Conservation (phyloP, 1,140 invertebrate species). For the Drosophila bipectinata region DNA sequence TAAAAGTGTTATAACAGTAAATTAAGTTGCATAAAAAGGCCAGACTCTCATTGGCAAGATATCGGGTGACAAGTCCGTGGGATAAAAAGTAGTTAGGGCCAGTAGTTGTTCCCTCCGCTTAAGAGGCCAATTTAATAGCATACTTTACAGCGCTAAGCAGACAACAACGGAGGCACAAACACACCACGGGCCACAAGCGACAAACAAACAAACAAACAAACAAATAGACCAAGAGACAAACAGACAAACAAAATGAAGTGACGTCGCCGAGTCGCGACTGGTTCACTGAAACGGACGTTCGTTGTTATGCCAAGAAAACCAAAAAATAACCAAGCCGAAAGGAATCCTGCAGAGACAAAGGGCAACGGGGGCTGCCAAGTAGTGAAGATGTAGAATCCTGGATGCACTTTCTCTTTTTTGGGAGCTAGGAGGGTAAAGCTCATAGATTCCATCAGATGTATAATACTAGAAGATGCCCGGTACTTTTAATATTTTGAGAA, state of each 20-base stretch:
- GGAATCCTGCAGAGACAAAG: slow-evolving; percentile 52
- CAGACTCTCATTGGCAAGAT: slow-evolving; percentile 30
- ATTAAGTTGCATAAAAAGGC: slow-evolving; percentile 76
- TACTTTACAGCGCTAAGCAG: slow-evolving; percentile 80
- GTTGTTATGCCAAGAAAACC: slow-evolving; percentile 79
- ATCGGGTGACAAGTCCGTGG: slow-evolving; percentile 60
- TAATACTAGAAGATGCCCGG: background rate
- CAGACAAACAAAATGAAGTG: slow-evolving; percentile 81
- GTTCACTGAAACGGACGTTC: slow-evolving; percentile 68
- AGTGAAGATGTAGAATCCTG: background rate
- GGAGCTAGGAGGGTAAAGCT: too few species aligned
- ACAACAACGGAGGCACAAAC: slow-evolving; percentile 41
- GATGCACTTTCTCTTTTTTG: slow-evolving; percentile 1
- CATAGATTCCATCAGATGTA: too few species aligned
- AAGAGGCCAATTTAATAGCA: slow-evolving; percentile 79
- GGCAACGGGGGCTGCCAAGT: background rate
- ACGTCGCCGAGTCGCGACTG: slow-evolving; percentile 60
- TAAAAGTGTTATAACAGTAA: slow-evolving; percentile 61
- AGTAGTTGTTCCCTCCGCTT: slow-evolving; percentile 32
- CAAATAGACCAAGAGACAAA: slow-evolving; percentile 38
- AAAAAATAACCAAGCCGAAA: slow-evolving; percentile 51
- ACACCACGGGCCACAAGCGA: slow-evolving; percentile 15
- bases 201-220: slow-evolving; percentile 38
- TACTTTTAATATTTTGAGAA: background rate
- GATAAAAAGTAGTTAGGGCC: slow-evolving; percentile 8